Evolutionary conservation across 2,888 invertebrate genomes (phyloP).

Genomic region (Trileptium ribeirensis): DNA sequence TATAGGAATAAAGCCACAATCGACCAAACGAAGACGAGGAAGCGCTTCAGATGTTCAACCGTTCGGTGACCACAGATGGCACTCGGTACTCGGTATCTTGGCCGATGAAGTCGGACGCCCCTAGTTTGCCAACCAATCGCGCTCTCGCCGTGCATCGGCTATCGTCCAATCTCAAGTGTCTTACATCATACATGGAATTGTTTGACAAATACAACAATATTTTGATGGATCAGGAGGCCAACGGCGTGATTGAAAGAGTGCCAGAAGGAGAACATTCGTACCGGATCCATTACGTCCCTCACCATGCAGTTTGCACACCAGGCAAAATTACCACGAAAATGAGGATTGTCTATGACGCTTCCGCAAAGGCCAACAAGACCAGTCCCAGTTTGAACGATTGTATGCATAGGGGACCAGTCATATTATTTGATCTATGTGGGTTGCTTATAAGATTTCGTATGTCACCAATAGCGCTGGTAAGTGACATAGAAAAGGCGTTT

Average conservation of each 20-base stretch:
- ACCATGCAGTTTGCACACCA: conserved; percentile 32
- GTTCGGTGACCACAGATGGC: neutral
- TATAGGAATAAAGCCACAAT: neutral
- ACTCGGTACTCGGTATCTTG: neutral
- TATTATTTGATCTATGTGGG: conserved; percentile 25
- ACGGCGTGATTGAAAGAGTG: conserved; percentile 24
- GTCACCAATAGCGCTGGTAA: conserved; percentile 26
- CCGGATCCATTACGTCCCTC: conserved; percentile 30
- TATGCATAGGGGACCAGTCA: conserved; percentile 30
- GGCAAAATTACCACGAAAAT: conserved; percentile 34
- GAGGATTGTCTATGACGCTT: conserved; percentile 39
- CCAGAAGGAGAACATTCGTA: neutral
- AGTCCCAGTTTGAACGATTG: conserved; percentile 32
- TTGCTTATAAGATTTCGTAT: conserved; percentile 29
- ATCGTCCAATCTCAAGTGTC: neutral
- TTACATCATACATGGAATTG: neutral
- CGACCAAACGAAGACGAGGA: neutral
- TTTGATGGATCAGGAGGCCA: conserved; percentile 18
- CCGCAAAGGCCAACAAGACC: conserved; percentile 17
- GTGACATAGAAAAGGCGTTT: conserved; percentile 24
- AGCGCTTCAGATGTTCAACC: neutral
- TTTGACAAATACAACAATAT: conserved; percentile 22
- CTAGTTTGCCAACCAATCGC: neutral
- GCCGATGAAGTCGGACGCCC: neutral
- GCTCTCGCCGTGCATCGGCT: neutral